Base-by-base conservation (phyloP, 1,140 invertebrate genomes). In the Drosophila sechellia region DNA sequence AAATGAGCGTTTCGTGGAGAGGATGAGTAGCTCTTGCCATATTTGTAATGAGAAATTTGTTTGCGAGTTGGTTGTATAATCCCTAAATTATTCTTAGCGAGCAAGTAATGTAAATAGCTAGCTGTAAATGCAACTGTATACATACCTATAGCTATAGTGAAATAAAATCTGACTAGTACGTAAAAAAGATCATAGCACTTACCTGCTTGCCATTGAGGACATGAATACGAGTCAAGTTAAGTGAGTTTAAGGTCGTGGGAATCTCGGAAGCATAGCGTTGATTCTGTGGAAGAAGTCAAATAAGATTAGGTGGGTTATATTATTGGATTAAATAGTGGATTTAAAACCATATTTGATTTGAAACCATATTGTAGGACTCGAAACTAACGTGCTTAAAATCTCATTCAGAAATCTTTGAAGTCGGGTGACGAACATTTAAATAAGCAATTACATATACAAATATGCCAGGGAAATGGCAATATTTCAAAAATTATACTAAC, bases 61-160 rank as follows among this genome's bases (percentile, higher is more conserved):
- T 43, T 66, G 63, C 59, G 63, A 59, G 48, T 76, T 63, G 58
- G 35, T 60, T 58, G 59, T 69, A 75, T 27, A 57, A 45, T 34
- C 68, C 68, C 69, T 89, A 87, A 83, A 77, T 89, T 87, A 89
- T 87, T 87, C 25, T 59, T 87, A 89, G 84, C 84, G 76, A 79
- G 83, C 84, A 66, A 87, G 66, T 83, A 83, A 63, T 87, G 83
- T 87, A 87, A 72, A 89, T 87, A 87, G 84, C 53, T 83, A 86
- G 70, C 46, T 78, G 60, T 86, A 86, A 81, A 63, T 53, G 61
- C 49, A 56, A 75, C 48, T 77, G 75, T 73, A 81, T 35, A 74
- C 48, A 61, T 80, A 75, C 54, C 75, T 69, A 87, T 86, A 86
- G 65, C 54, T 61, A 50, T 81, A 81, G 71, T 75, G 22, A 72